phyloP scores from a whole-genome alignment of 2,888 invertebrate species.

The Gnatocerus cornutus region DNA sequence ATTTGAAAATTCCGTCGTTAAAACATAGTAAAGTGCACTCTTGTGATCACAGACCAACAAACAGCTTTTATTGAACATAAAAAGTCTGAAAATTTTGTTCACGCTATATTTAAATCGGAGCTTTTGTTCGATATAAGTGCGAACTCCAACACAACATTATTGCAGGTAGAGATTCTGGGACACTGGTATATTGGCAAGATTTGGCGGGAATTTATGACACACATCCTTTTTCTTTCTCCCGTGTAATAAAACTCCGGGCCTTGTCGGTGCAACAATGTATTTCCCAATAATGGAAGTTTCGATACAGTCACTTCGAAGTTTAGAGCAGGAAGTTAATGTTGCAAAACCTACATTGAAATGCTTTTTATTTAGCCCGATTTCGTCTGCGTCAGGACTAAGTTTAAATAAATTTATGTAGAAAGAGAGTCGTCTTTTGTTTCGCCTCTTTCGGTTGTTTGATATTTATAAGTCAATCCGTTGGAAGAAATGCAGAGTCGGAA shows the following conservation, averaged over 20 bases:
- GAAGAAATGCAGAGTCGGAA: not conserved
- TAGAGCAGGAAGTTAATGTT: constrained; percentile 40
- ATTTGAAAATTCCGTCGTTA: constrained; percentile 39
- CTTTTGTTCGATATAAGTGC: constrained; percentile 4
- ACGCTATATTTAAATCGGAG: constrained; percentile 8
- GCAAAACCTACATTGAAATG: constrained; percentile 46
- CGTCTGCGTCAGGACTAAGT: constrained; percentile 23
- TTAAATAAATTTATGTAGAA: constrained; percentile 34
- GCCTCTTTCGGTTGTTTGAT: constrained; percentile 10
- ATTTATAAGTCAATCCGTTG: constrained; percentile 10
- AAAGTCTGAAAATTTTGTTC: constrained; percentile 3
- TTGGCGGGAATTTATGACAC: constrained; percentile 30
- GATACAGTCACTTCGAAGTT: constrained; percentile 38
- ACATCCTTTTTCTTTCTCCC: constrained; percentile 26
- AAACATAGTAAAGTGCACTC: constrained; percentile 27
- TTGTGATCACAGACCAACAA: constrained; percentile 21
- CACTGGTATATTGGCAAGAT: constrained; percentile 4
- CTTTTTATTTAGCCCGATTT: constrained; percentile 44
- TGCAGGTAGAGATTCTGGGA: constrained; percentile 24
- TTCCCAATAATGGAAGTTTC: constrained; percentile 44
- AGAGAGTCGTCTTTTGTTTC: constrained; percentile 12
- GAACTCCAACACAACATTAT: constrained; percentile 14
- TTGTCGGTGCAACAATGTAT: constrained; percentile 38
- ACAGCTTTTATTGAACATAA: constrained; percentile 42
- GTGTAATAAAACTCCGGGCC: constrained; percentile 17